A percentile compares a stretch with the other conserved stretches of the same genome.
These are phyloP conservation scores for Trisateles emortualis DNA, from an alignment of 2,888 invertebrate species.

Conservation along the genomic window DNA sequence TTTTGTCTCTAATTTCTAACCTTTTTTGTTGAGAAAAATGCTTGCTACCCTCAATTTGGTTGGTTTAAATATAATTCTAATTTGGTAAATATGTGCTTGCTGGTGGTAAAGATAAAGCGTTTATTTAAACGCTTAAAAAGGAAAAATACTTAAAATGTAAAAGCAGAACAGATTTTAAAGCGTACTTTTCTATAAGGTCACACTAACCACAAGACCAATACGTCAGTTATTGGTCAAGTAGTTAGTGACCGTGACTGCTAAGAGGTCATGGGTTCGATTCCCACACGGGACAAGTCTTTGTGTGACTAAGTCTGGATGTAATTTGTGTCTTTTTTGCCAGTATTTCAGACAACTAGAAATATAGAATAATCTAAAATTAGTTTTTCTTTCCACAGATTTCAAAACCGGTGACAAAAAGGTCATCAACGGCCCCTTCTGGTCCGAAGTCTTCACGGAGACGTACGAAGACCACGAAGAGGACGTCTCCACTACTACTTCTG, in stretches of 20 bases:
- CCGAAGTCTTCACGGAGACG: constrained; percentile 77
- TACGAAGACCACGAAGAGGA: constrained; percentile 78
- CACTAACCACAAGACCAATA: too few species aligned
- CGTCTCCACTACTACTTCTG: constrained; percentile 87
- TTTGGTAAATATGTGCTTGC: constrained; percentile 22
- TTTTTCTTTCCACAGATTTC: constrained; percentile 63
- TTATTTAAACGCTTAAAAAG: constrained; percentile 4
- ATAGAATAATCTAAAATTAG: too few species aligned
- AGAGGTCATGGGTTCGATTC: too few species aligned
- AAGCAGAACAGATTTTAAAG: background rate
- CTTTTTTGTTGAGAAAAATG: constrained; percentile 15
- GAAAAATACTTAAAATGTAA: background rate
- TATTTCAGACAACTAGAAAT: too few species aligned
- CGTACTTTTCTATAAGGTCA: too few species aligned
- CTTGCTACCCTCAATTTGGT: constrained; percentile 10
- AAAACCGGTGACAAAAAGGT: constrained; percentile 79
- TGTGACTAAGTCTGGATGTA: too few species aligned
- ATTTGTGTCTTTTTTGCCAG: too few species aligned
- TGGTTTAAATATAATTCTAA: constrained; percentile 27
- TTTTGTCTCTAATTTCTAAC: constrained; percentile 31
- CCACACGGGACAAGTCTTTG: too few species aligned
- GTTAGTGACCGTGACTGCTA: too few species aligned
- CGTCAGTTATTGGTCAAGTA: too few species aligned
- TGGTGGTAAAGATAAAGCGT: background rate
- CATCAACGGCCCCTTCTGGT: constrained; percentile 79